Conservation (phyloP, 2,888 invertebrate genomes). For the Agriopis aurantiaria region DNA sequence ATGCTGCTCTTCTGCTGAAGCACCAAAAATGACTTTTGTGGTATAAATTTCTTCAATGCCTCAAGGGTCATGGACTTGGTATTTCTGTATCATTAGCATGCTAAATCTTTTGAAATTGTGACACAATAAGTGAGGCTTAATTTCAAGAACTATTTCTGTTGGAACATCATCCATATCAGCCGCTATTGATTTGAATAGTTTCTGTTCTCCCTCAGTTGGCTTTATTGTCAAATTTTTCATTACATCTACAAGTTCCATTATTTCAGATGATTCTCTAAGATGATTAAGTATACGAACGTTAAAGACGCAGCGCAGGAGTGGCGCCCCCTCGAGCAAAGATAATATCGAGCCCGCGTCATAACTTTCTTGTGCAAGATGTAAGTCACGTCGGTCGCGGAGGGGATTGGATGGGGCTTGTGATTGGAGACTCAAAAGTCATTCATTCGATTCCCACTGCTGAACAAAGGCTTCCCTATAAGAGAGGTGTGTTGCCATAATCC, state of each 20-base stretch:
- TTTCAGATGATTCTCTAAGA: conserved; percentile 51
- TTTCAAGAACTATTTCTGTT: conserved; percentile 88
- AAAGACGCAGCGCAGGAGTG: too few relatives aligned
- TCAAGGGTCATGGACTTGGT: conserved; percentile 84
- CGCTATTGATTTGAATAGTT: conserved; percentile 78
- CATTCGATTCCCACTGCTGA: too few relatives aligned
- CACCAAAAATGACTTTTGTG: conserved; percentile 89
- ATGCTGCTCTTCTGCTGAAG: conserved; percentile 88
- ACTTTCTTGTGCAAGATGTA: too few relatives aligned
- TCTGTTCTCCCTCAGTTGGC: conserved; percentile 65
- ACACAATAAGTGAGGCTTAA: conserved; percentile 87
- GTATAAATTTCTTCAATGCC: conserved; percentile 83
- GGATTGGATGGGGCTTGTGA: too few relatives aligned
- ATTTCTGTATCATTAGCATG: conserved; percentile 86
- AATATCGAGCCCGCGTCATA: too few relatives aligned
- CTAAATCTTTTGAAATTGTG: conserved; percentile 89
- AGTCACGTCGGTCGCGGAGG: too few relatives aligned
- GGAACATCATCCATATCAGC: conserved; percentile 85
- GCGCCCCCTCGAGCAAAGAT: too few relatives aligned
- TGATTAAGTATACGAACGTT: too few relatives aligned
- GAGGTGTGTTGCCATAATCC: too few relatives aligned
- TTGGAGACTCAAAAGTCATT: too few relatives aligned
- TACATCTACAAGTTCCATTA: conserved; percentile 79
- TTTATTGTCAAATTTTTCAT: conserved; percentile 81
- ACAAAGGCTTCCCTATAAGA: too few relatives aligned